Conservation (phyloP, 2,797 vertebrate genomes). For the Sebastes iracundus region DNA sequence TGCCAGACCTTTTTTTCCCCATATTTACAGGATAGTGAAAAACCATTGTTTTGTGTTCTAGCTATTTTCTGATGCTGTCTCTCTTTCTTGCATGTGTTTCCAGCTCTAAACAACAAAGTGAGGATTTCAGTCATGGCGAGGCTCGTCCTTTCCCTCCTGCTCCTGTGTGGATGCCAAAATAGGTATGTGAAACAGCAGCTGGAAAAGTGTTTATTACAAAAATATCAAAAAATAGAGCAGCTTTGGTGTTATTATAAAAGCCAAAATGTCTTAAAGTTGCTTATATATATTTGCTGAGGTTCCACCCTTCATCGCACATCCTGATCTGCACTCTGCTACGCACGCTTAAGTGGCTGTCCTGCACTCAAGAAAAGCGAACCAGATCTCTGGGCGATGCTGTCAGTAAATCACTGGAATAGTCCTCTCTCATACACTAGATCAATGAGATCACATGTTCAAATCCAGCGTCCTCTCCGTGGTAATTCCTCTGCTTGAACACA, state of each 20-base stretch:
- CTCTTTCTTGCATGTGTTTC: constrained; percentile 6
- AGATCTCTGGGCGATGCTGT: constrained; percentile 27
- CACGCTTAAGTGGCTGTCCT: constrained; percentile 41
- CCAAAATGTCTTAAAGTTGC: background rate
- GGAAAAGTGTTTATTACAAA: background rate
- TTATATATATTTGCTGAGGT: background rate
- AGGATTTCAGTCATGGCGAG: constrained; percentile 38
- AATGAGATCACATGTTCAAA: constrained; percentile 19
- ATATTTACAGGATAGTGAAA: background rate
- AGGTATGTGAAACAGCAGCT: constrained; percentile 44
- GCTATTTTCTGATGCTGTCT: background rate
- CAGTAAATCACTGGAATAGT: constrained; percentile 40
- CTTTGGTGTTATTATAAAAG: background rate
- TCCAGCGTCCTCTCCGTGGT: background rate
- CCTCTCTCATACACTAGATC: constrained; percentile 35
- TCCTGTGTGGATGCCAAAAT: constrained; percentile 60
- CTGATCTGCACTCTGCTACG: constrained; percentile 31
- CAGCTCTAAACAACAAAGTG: constrained; percentile 58
- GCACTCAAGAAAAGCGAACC: constrained; percentile 25
- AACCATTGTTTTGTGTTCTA: background rate
- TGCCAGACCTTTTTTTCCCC: background rate
- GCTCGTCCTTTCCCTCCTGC: constrained; percentile 52
- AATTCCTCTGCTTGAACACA: background rate
- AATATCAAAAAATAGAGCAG: background rate
- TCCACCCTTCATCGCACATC: constrained; percentile 24